Percentiles rank a stretch among this genome's conserved stretches.
These are phyloP conservation scores for Suricata suricatta DNA, from an alignment of 2,113 vertebrate species.

Conservation along the genomic window DNA sequence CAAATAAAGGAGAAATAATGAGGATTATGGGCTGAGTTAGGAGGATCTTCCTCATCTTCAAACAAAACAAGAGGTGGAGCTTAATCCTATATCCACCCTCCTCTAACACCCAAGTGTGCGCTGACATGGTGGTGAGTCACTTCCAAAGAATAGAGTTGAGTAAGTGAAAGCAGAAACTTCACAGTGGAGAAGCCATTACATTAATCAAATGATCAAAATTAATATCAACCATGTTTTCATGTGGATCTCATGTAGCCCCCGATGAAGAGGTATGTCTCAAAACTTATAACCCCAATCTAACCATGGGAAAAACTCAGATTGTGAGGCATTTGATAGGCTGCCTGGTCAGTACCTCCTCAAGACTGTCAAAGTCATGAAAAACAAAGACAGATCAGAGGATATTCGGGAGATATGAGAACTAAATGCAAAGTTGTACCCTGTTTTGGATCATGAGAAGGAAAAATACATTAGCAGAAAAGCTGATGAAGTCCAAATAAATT, in stretches of 20 bases:
- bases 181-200: background rate
- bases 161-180: background rate
- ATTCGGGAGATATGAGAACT: background rate
- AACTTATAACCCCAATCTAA: background rate
- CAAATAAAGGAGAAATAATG: background rate
- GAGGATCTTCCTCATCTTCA: background rate
- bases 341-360: background rate
- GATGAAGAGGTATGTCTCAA: background rate
- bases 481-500: background rate
- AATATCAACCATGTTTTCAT: fast-evolving
- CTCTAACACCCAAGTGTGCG: background rate
- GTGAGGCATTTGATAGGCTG: background rate
- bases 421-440: background rate
- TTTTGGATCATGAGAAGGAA: background rate
- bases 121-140: background rate
- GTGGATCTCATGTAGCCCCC: fast-evolving
- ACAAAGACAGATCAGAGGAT: background rate
- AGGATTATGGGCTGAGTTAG: background rate
- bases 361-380: background rate
- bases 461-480: background rate
- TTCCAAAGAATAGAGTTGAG: background rate
- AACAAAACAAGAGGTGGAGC: background rate
- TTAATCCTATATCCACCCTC: background rate
- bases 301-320: background rate
- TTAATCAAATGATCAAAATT: background rate